phyloP scores from a whole-genome alignment of 1,140 invertebrate genomes.

The Dendroctonus valens region DNA sequence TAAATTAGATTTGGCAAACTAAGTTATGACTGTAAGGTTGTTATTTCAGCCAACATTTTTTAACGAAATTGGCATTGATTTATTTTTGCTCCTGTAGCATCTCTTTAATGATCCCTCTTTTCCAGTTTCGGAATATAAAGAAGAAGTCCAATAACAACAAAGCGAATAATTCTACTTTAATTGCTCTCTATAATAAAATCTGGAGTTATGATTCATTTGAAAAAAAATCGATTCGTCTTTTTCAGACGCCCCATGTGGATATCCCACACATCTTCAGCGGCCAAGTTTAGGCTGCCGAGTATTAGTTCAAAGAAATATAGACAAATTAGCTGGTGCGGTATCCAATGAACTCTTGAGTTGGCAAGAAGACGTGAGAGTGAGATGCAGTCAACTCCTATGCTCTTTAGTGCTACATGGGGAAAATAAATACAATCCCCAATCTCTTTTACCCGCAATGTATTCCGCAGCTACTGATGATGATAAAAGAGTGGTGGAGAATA shows the following conservation, averaged over 20 bases:
- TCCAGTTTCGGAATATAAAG: neutral
- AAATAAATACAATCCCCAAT: conserved; percentile 64
- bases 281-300: conserved; percentile 75
- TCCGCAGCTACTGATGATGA: conserved; percentile 61
- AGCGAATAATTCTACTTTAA: too few relatives aligned
- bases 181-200: too few relatives aligned
- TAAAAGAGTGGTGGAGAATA: conserved; percentile 58
- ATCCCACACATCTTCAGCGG: conserved; percentile 60
- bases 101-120: too few relatives aligned
- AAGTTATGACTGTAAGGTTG: too few relatives aligned
- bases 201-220: neutral
- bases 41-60: too few relatives aligned
- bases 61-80: too few relatives aligned
- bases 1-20: too few relatives aligned
- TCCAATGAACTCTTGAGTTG: conserved; percentile 69
- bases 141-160: neutral
- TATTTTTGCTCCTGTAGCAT: too few relatives aligned
- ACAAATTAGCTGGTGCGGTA: conserved; percentile 65
- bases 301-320: conserved; percentile 66
- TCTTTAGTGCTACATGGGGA: conserved; percentile 69
- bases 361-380: conserved; percentile 67
- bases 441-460: conserved; percentile 60
- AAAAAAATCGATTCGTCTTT: neutral
- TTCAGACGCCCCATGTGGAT: conserved; percentile 56
- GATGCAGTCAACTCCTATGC: conserved; percentile 71